Evolutionary conservation across 2,113 vertebrate species (phyloP).

Genomic region (Aptenodytes patagonicus): DNA sequence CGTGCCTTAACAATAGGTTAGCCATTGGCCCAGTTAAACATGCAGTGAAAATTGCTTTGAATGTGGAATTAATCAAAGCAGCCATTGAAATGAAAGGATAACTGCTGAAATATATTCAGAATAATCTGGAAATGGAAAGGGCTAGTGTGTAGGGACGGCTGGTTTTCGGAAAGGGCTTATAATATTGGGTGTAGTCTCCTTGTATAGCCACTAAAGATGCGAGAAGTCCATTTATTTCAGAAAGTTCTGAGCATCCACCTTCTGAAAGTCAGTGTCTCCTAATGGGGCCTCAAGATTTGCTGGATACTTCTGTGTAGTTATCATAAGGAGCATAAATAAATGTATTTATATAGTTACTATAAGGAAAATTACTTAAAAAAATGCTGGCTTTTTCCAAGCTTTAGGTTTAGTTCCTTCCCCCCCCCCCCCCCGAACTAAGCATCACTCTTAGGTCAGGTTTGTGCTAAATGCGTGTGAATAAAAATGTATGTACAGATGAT

Average conservation of each 20-base stretch:
- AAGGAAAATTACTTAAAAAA: neutral
- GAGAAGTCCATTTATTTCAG: neutral
- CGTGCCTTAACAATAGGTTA: neutral
- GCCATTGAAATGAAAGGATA: neutral
- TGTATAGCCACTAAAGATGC: neutral
- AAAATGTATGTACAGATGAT: neutral
- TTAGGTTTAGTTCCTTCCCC: neutral
- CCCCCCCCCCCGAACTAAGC: neutral
- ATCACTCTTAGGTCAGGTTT: neutral
- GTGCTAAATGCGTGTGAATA: neutral
- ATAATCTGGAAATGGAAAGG: neutral
- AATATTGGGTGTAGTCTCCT: neutral
- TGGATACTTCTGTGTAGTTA: neutral
- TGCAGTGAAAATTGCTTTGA: neutral
- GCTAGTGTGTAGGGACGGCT: neutral
- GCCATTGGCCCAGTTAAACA: neutral
- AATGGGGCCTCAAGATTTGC: neutral
- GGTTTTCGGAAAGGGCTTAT: neutral
- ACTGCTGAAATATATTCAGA: conserved; percentile 2
- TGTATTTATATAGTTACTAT: neutral
- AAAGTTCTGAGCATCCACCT: neutral
- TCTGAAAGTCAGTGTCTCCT: neutral
- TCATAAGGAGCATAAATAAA: neutral
- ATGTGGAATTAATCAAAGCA: conserved; percentile 36
- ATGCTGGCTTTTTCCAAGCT: neutral